phyloP scores from a whole-genome alignment of 2,888 invertebrate species.

The Miltochrista miniata region DNA sequence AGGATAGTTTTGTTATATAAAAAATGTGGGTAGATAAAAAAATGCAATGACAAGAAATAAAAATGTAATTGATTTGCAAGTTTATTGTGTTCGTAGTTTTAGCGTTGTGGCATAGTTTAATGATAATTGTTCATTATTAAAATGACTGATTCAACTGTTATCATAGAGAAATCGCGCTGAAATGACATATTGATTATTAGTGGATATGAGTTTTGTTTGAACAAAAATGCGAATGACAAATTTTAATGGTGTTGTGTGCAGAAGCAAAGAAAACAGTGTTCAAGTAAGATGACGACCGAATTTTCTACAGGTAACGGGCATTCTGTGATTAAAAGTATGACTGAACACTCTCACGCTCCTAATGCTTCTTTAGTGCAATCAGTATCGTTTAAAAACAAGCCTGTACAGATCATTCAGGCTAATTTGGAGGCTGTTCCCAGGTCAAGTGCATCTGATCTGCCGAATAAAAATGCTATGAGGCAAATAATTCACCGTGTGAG shows the following conservation, averaged over 20 bases:
- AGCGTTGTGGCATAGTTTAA: too few relatives aligned
- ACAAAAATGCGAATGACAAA: conserved; percentile 5
- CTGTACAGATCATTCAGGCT: conserved; percentile 5
- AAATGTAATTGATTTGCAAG: too few relatives aligned
- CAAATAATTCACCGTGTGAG: conserved; percentile 3
- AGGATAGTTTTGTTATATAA: too few relatives aligned
- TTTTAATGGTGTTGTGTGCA: conserved; percentile 4
- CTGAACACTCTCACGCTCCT: background rate
- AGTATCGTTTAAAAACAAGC: background rate
- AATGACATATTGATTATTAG: conserved; percentile 1
- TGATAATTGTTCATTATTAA: too few relatives aligned
- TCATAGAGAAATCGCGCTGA: too few relatives aligned
- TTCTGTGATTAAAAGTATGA: background rate
- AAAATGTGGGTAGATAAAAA: too few relatives aligned
- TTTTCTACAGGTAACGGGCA: conserved; percentile 1
- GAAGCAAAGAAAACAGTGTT: background rate
- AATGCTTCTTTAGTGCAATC: background rate
- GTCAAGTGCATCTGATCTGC: conserved; percentile 5
- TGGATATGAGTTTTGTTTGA: too few relatives aligned
- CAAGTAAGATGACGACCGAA: conserved; percentile 1
- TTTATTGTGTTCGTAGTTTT: too few relatives aligned
- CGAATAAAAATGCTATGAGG: conserved; percentile 8
- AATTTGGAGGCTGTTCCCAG: conserved; percentile 6
- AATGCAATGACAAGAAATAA: too few relatives aligned
- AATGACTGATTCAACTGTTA: too few relatives aligned